Conservation (phyloP, 2,888 invertebrate species). For the Kryphioiulus occultus region DNA sequence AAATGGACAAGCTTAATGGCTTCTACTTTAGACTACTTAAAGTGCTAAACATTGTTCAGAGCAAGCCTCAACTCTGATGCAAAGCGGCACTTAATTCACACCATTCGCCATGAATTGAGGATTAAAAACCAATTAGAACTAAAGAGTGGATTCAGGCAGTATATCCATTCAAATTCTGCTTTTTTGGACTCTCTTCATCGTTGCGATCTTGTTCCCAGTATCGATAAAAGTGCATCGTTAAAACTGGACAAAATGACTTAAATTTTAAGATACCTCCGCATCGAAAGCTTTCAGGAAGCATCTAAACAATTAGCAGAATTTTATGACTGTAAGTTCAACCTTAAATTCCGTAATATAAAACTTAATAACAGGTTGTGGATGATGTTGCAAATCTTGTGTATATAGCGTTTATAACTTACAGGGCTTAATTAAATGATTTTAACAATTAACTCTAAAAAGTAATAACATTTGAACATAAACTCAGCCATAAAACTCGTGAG, state of each 20-base stretch:
- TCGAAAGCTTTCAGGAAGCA: background rate
- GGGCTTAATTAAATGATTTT: constrained; percentile 10
- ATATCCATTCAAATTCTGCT: background rate
- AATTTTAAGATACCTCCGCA: background rate
- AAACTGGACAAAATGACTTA: background rate
- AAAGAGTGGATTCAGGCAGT: background rate
- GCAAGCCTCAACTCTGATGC: background rate
- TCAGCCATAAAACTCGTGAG: constrained; percentile 1
- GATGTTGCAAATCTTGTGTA: background rate
- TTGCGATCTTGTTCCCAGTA: background rate
- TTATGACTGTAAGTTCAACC: background rate
- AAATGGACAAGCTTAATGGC: background rate
- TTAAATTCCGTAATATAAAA: constrained; percentile 8
- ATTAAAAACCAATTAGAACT: background rate
- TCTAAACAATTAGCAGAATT: background rate
- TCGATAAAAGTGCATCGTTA: constrained; percentile 1
- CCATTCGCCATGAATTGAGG: background rate
- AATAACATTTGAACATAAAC: background rate
- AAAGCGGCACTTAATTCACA: background rate
- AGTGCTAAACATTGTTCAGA: too few species aligned
- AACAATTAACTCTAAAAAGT: background rate
- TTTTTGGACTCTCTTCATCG: background rate
- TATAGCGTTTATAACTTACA: background rate
- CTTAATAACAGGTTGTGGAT: background rate
- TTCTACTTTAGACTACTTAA: background rate